Conservation (phyloP, 2,113 vertebrate genomes). For the Ivindomyrus marchei region DNA sequence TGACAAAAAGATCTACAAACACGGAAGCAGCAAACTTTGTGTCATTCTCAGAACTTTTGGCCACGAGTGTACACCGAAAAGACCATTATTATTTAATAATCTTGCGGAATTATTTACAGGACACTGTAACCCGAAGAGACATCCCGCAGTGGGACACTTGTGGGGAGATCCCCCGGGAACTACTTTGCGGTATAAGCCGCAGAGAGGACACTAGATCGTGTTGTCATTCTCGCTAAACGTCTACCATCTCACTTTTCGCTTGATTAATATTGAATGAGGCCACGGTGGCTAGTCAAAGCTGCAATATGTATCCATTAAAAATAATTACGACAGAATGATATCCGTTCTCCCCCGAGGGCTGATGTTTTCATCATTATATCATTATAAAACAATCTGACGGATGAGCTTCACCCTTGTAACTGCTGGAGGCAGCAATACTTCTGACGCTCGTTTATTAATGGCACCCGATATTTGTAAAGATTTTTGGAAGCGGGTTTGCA, state of each 20-base stretch:
- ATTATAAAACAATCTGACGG: background rate
- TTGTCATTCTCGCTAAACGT: background rate
- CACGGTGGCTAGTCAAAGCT: background rate
- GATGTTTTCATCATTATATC: background rate
- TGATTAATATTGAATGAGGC: constrained; percentile 11
- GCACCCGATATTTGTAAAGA: background rate
- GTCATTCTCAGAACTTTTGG: too few relatives aligned
- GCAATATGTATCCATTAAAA: background rate
- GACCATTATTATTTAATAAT: background rate
- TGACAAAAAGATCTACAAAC: too few relatives aligned
- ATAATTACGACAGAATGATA: background rate
- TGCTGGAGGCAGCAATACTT: background rate
- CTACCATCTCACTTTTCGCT: background rate
- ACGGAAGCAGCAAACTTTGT: too few relatives aligned
- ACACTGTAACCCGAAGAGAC: background rate
- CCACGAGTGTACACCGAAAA: background rate
- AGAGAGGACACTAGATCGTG: background rate
- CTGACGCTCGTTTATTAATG: constrained; percentile 33
- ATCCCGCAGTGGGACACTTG: background rate
- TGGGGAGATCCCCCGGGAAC: background rate
- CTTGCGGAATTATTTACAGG: background rate
- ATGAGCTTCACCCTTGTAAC: background rate
- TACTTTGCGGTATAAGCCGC: background rate
- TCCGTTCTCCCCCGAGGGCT: background rate
- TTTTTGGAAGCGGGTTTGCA: background rate